Percentiles rank a stretch among this genome's conserved stretches.
Evolutionary conservation across 2,113 vertebrate genomes (phyloP).

Genomic region (Pteronura brasiliensis): DNA sequence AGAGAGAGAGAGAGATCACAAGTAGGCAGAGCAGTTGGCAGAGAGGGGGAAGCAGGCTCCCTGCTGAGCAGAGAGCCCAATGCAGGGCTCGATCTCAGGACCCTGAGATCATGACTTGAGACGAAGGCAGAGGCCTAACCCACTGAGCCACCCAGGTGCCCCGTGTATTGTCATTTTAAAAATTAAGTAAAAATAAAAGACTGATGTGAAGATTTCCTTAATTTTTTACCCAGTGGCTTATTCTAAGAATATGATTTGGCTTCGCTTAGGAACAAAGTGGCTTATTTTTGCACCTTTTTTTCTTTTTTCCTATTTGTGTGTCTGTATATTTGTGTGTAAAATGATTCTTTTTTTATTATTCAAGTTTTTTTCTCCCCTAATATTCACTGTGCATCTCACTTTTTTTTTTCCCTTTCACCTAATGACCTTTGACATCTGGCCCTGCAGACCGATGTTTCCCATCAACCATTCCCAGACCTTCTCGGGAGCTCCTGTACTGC

Average conservation of each 20-base stretch:
- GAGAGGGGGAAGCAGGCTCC: too few relatives aligned
- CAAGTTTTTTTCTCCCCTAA: neutral
- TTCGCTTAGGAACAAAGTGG: neutral
- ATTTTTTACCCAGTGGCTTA: neutral
- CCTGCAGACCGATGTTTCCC: neutral
- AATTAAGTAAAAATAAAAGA: neutral
- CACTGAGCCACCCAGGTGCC: too few relatives aligned
- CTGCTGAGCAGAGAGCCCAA: too few relatives aligned
- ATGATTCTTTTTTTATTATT: neutral
- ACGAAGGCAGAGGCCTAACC: too few relatives aligned
- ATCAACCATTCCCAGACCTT: too few relatives aligned
- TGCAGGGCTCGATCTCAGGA: too few relatives aligned
- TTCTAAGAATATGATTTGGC: neutral
- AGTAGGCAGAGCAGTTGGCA: too few relatives aligned
- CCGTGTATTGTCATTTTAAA: constrained; percentile 16
- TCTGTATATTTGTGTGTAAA: neutral
- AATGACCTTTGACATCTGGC: neutral
- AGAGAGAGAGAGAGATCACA: too few relatives aligned
- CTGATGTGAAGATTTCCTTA: neutral
- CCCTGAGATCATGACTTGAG: too few relatives aligned
- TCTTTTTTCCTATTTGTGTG: neutral
- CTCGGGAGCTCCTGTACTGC: neutral
- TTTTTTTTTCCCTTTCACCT: neutral
- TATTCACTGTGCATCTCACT: neutral
- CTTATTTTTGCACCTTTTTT: neutral